Evolutionary conservation across 2,113 vertebrate genomes (phyloP).

Genomic region (Python bivittatus): DNA sequence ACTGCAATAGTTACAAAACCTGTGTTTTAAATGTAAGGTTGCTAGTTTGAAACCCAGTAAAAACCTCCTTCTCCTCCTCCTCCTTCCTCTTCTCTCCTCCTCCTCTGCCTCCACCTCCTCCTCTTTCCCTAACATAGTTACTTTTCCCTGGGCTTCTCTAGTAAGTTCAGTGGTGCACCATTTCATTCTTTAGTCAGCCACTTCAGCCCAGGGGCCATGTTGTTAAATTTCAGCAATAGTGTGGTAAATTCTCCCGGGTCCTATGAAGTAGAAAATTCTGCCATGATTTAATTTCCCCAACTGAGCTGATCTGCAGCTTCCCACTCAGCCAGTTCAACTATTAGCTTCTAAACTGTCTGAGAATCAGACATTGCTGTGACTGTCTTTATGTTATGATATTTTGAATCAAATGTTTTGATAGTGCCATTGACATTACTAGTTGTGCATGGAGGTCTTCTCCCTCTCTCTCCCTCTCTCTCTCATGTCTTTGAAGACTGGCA

Average conservation of each 20-base stretch:
- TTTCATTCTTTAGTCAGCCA: not conserved
- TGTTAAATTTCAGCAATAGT: not conserved
- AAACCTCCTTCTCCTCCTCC: no score
- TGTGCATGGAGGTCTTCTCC: not conserved
- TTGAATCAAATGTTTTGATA: not conserved
- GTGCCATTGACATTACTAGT: constrained; percentile 1
- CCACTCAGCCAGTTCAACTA: not conserved
- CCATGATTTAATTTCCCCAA: not conserved
- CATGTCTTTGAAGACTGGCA: not conserved
- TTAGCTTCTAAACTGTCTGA: not conserved
- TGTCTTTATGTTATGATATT: not conserved
- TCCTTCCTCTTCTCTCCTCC: no score
- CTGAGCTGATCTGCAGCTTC: not conserved
- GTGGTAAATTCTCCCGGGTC: not conserved
- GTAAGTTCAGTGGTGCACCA: no score
- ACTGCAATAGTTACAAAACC: not conserved
- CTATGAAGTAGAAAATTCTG: not conserved
- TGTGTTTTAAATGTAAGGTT: not conserved
- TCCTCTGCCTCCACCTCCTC: no score
- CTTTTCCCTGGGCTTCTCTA: not conserved
- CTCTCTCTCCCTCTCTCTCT: no score
- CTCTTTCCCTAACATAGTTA: not conserved
- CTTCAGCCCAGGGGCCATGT: not conserved
- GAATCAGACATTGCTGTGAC: not conserved
- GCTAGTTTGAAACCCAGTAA: not conserved